Evolutionary conservation across 2,113 vertebrate species (phyloP), one percentile per base, ranked within the genome.

Genomic region (Diglossa brunneiventris): DNA sequence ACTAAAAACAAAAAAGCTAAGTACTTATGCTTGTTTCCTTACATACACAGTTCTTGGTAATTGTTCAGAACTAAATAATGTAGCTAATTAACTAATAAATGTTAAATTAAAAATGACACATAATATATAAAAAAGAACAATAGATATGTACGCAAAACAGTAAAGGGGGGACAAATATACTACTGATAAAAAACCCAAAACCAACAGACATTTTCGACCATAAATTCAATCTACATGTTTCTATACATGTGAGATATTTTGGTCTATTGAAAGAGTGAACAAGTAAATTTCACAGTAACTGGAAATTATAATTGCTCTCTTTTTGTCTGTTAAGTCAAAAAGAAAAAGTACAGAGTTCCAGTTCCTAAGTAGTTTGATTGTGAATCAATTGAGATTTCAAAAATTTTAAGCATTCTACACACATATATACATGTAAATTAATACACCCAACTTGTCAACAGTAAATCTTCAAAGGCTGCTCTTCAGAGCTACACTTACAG

Each of bases 401-500:
- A 82, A 84, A 94, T 84, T 89, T 94, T 94, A 94, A 94, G 76
- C 61, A 97, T 97, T 94, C 93, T 59, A 83, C 75, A 93, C 86
- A 94, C 91, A 94, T 59, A 85, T 55, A 58, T 63, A 90, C 83
- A 93, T 94, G 79, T 85, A 95, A 92, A 97, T 95, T 95, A 94
- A 88, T 92, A 95, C 61, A 96, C 80, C 47, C 64, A 72, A 68
- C 89, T 92, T 95, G 94, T 95, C 87, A 97, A 95, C 92, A 94
- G 81, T 83, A 94, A 83, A 91, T 84, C 91, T 96, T 96, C 93
- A 96, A 96, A 96, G 75, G 58, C 87, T 61, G 47, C 18, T 93
- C 93, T 96, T 91, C 78, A 90, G 75, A 77, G 67, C 83, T 67
- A 68, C 73, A 84, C 56, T 90, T 89, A 84, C 77, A 92, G 86